These are phyloP conservation scores for Halesus radiatus DNA, from an alignment of 1,140 invertebrate genomes.

Conservation along the genomic window DNA sequence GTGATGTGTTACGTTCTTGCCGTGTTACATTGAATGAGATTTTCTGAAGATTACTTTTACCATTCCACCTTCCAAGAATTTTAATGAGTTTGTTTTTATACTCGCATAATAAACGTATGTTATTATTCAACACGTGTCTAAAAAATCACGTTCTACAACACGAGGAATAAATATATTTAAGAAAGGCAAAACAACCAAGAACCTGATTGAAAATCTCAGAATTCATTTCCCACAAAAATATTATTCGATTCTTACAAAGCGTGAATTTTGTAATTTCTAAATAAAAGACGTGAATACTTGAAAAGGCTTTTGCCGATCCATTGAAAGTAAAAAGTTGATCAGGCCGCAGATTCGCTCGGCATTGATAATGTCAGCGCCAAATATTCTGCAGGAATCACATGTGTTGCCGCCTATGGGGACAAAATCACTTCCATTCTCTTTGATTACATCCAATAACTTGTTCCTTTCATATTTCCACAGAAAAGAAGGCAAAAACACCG, in stretches of 20 bases:
- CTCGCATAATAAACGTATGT: no score
- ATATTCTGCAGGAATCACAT: slow-evolving; percentile 42
- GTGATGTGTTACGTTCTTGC: no score
- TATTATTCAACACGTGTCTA: no score
- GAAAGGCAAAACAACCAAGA: neutral
- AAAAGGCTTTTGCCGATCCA: neutral
- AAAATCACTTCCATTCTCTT: slow-evolving; percentile 55
- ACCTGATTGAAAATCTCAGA: neutral
- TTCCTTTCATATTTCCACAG: slow-evolving; percentile 54
- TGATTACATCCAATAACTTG: slow-evolving; percentile 56
- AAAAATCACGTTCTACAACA: no score
- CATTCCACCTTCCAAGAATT: no score
- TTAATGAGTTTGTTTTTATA: no score
- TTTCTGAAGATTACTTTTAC: no score
- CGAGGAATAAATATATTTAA: no score
- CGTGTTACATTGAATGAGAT: no score
- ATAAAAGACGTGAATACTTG: slow-evolving; percentile 27
- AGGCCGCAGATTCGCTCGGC: slow-evolving; percentile 19
- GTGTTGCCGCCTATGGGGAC: slow-evolving; percentile 37
- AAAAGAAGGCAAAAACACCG: slow-evolving; percentile 27
- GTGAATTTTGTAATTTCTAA: slow-evolving; percentile 7
- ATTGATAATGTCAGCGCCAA: slow-evolving; percentile 42
- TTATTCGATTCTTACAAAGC: neutral
- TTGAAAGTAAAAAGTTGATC: slow-evolving; percentile 29
- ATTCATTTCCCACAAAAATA: neutral